Conservation (phyloP, 2,113 vertebrate genomes). For the Alligator sinensis region DNA sequence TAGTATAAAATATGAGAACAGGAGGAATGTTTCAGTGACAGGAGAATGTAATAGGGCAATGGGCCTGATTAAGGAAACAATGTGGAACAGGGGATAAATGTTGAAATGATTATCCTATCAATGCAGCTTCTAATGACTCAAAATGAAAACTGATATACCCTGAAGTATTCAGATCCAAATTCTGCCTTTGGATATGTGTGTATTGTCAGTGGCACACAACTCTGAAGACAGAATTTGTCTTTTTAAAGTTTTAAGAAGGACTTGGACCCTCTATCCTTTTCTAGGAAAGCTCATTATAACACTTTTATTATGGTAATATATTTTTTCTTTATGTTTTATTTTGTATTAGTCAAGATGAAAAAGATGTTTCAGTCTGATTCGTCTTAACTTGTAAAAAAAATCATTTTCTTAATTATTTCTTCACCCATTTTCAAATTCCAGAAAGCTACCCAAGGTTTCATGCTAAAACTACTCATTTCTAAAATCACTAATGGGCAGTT, state of each 20-base stretch:
- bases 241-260: constrained; percentile 7
- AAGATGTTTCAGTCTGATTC: constrained; percentile 25
- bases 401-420: background rate
- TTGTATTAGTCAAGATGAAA: constrained; percentile 5
- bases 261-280: background rate
- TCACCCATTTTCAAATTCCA: constrained; percentile 11
- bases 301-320: background rate
- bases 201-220: background rate
- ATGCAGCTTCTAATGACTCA: constrained; percentile 23
- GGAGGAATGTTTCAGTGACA: background rate
- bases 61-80: background rate
- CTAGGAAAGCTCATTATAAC: background rate
- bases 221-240: constrained; percentile 11
- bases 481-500: background rate
- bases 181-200: constrained; percentile 2
- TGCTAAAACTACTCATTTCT: background rate
- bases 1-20: background rate
- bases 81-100: background rate
- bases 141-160: constrained; percentile 14
- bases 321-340: background rate
- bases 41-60: background rate
- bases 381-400: constrained; percentile 4
- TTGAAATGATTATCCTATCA: background rate
- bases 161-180: background rate
- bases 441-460: background rate